A percentile compares a stretch with the other conserved stretches of the same genome.
These are phyloP conservation scores for Coenobita brevimanus DNA, from an alignment of 1,140 invertebrate species.

Conservation along the genomic window DNA sequence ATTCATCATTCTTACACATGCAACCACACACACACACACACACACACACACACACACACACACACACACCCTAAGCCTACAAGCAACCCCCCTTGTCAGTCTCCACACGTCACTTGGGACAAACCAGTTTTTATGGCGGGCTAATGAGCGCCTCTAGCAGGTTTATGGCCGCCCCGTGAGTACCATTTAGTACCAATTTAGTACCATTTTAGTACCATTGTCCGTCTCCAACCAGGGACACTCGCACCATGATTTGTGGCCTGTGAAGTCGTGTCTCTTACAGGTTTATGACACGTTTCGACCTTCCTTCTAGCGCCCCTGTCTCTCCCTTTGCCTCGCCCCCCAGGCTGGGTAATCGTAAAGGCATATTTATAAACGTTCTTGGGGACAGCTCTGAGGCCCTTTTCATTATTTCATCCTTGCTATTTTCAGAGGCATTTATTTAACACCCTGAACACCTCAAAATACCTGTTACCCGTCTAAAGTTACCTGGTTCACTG, in stretches of 20 bases:
- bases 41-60: no score
- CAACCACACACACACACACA: no score
- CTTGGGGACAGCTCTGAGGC: no score
- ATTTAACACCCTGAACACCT: no score
- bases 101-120: slow-evolving; percentile 50
- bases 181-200: slow-evolving; percentile 66
- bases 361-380: no score
- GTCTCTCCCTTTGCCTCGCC: slow-evolving; percentile 4
- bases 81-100: slow-evolving; percentile 42
- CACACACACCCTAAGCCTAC: slow-evolving; percentile 50
- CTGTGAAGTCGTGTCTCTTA: slow-evolving; percentile 38
- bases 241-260: slow-evolving; percentile 50
- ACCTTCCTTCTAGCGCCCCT: not conserved
- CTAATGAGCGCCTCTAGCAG: slow-evolving; percentile 60
- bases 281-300: slow-evolving; percentile 41
- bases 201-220: slow-evolving; percentile 65
- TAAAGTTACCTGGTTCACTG: no score
- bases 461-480: no score
- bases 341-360: no score
- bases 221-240: slow-evolving; percentile 56
- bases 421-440: no score
- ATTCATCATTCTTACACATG: no score
- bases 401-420: no score
- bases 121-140: slow-evolving; percentile 60
- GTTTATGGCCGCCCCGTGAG: slow-evolving; percentile 60